These are phyloP conservation scores for Schlechtendalia chinensis DNA, from an alignment of 1,140 invertebrate genomes.

Conservation along the genomic window DNA sequence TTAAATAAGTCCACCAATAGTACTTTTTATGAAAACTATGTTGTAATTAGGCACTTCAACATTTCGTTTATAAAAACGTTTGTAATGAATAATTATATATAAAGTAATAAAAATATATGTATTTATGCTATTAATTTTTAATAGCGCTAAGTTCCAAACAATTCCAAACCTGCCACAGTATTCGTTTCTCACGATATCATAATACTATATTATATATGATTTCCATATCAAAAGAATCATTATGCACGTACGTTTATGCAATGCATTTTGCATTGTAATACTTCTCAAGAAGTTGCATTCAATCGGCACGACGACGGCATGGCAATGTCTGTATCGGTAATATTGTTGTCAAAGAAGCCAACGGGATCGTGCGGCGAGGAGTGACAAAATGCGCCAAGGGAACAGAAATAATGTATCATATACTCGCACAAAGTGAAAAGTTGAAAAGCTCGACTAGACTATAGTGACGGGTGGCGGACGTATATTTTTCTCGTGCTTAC, in stretches of 20 bases:
- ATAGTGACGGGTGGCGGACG: neutral
- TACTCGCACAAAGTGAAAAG: conserved; percentile 12
- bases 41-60: too few relatives aligned
- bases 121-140: too few relatives aligned
- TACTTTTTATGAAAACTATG: too few relatives aligned
- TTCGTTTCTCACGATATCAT: neutral
- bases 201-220: neutral
- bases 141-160: too few relatives aligned
- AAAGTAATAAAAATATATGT: too few relatives aligned
- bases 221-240: too few relatives aligned
- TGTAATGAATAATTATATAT: too few relatives aligned
- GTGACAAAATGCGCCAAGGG: neutral
- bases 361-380: neutral
- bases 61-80: too few relatives aligned
- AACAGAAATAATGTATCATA: neutral
- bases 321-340: conserved; percentile 16
- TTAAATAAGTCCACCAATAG: too few relatives aligned
- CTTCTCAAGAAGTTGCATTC: neutral
- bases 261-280: conserved; percentile 18
- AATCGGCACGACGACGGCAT: neutral
- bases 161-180: too few relatives aligned
- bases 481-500: conserved; percentile 3
- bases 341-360: conserved; percentile 18
- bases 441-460: conserved; percentile 2
- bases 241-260: too few relatives aligned